Evolutionary conservation across 2,113 vertebrate species (phyloP), one percentile per base, ranked within the genome.

Genomic region (Pelecanus crispus): DNA sequence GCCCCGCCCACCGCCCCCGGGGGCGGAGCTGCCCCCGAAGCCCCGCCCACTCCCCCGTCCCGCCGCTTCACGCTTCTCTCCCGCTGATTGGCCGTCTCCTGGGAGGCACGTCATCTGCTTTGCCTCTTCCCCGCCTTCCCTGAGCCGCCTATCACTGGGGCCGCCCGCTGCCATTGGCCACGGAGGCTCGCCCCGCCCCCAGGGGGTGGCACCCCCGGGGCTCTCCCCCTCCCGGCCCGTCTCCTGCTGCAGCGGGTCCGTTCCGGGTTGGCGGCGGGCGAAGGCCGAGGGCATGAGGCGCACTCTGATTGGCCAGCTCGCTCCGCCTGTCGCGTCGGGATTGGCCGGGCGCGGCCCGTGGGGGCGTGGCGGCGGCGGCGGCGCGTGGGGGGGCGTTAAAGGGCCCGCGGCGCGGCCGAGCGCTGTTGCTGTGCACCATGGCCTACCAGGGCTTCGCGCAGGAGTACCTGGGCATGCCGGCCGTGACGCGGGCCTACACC

Each of bases 401-500:
- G 96, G 78, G 40, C 21, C 70, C 44, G 80, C 63, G 24, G 19
- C 10, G 59, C 49, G 17, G 40, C 29, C 8, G 9, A 24, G 49
- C 4, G 42, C 42, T 17, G 68, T 16, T 1, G 38, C 29, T 1
- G 53, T 1, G 49, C 58, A 21, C 67, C 53, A 99, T 99, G 98
- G 98, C 98, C 25, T 98, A 96, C 94, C 98, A 85, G 94, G 98
- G 98, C 66, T 84, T 98, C 86, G 92, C 96, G 52, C 95, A 97
- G 58, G 98, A 98, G 95, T 98, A 98, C 86, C 86, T 97, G 95
- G 98, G 98, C 95, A 98, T 98, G 96, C 98, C 98, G 10, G 95
- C 97, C 38, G 98, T 98, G 81, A 98, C 98, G 59, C 96, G 98
- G 15, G 95, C 97, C 7, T 98, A 98, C 94, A 98, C 98, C 36